phyloP scores from a whole-genome alignment of 2,888 invertebrate species.

The Tenthredo mesomela region DNA sequence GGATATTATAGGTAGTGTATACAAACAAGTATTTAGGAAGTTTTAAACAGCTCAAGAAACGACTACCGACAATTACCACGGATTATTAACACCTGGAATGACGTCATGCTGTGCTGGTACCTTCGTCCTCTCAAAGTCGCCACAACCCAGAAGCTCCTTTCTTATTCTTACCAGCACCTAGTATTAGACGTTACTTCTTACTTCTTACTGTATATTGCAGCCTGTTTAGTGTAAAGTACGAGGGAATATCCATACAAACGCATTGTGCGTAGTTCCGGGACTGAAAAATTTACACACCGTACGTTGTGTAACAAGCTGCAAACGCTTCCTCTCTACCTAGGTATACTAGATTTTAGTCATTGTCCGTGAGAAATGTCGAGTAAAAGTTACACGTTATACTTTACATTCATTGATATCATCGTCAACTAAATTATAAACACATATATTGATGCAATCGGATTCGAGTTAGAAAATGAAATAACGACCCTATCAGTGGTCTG shows the following conservation, averaged over 20 bases:
- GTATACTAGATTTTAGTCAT: background rate
- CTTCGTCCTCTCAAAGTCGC: constrained; percentile 28
- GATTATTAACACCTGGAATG: constrained; percentile 77
- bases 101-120: constrained; percentile 67
- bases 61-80: constrained; percentile 73
- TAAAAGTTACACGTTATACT: background rate
- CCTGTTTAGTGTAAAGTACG: constrained; percentile 16
- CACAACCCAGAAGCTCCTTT: constrained; percentile 21
- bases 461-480: background rate
- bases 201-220: constrained; percentile 27
- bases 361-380: constrained; percentile 38
- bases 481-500: background rate
- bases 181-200: background rate
- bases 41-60: constrained; percentile 74
- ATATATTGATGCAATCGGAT: background rate
- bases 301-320: constrained; percentile 35
- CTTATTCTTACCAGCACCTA: background rate
- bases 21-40: constrained; percentile 75
- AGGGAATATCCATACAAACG: background rate
- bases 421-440: background rate
- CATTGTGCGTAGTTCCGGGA: constrained; percentile 41
- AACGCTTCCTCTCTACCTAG: background rate
- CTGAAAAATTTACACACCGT: background rate
- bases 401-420: background rate
- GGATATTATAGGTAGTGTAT: constrained; percentile 63